Percentiles rank a stretch among this genome's conserved stretches.
Conservation (phyloP, 2,797 vertebrate genomes). For the Sebastes steindachneri region DNA sequence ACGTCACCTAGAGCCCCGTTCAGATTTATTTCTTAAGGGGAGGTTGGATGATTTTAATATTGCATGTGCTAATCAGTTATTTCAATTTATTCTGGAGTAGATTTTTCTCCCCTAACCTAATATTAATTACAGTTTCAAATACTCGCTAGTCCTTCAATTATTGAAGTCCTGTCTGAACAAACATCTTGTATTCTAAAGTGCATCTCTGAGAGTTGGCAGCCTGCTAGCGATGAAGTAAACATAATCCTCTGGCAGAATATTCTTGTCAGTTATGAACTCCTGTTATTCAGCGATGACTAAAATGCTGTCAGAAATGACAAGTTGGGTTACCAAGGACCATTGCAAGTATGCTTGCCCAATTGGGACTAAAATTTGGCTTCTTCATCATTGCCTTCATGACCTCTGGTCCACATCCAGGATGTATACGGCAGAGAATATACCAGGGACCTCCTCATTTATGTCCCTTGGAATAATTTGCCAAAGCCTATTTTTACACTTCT, state of each 20-base stretch:
- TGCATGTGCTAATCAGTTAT: conserved; percentile 16
- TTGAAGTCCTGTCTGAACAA: conserved; percentile 6
- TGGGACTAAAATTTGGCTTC: not conserved
- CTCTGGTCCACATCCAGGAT: not conserved
- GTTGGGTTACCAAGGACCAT: not conserved
- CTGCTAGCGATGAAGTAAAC: not conserved
- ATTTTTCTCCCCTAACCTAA: not conserved
- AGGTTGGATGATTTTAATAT: conserved; percentile 9
- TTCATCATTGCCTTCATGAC: not conserved
- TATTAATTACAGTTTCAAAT: conserved; percentile 7
- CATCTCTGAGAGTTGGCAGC: conserved; percentile 7
- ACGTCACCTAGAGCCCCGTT: conserved; percentile 8
- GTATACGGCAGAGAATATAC: not conserved
- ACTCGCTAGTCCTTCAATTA: conserved; percentile 2
- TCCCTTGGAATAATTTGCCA: too few relatives aligned
- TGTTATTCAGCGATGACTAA: not conserved
- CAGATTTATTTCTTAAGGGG: conserved; percentile 11
- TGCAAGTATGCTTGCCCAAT: not conserved
- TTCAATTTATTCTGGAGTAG: conserved; percentile 8
- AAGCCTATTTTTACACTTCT: too few relatives aligned
- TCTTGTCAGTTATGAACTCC: not conserved
- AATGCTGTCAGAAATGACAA: not conserved
- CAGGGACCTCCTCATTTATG: too few relatives aligned
- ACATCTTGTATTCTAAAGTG: conserved; percentile 11
- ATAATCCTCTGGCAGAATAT: not conserved